Conservation (phyloP, 1,140 invertebrate species). For the Drosophila bipectinata region DNA sequence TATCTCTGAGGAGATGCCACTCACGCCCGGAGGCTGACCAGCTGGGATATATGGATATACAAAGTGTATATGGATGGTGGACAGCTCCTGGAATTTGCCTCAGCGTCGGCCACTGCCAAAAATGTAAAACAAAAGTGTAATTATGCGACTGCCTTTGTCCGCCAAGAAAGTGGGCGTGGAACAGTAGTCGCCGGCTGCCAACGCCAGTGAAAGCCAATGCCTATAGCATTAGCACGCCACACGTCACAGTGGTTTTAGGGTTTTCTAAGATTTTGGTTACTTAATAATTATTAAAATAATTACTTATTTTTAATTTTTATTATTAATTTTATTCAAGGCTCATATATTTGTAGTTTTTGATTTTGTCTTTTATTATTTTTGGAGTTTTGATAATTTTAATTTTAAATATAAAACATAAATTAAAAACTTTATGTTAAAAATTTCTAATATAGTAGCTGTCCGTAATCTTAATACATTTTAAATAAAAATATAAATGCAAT, state of each 20-base stretch:
- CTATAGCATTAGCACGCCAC: conserved; percentile 44
- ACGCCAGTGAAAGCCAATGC: conserved; percentile 71
- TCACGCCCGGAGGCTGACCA: conserved; percentile 44
- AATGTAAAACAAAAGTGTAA: conserved; percentile 52
- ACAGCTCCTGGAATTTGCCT: conserved; percentile 74
- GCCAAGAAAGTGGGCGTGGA: conserved; percentile 66
- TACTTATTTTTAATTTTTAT: too few relatives aligned
- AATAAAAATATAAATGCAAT: too few relatives aligned
- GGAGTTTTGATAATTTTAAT: too few relatives aligned
- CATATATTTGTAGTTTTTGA: too few relatives aligned
- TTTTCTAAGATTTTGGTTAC: too few relatives aligned
- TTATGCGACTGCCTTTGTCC: conserved; percentile 50
- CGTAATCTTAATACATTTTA: too few relatives aligned
- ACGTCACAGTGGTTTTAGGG: conserved; percentile 44
- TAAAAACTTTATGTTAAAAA: too few relatives aligned
- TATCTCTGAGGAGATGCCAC: conserved; percentile 8
- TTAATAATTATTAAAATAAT: too few relatives aligned
- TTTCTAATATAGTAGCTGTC: too few relatives aligned
- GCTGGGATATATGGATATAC: conserved; percentile 37
- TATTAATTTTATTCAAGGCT: too few relatives aligned
- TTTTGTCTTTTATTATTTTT: too few relatives aligned
- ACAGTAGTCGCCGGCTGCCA: conserved; percentile 76
- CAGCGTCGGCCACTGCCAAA: conserved; percentile 1
- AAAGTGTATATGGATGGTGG: conserved; percentile 20
- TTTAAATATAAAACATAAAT: too few relatives aligned